A percentile compares a stretch with the other conserved stretches of the same genome.
These are phyloP conservation scores for Hesperia comma DNA, from an alignment of 2,888 invertebrate species.

Conservation along the genomic window DNA sequence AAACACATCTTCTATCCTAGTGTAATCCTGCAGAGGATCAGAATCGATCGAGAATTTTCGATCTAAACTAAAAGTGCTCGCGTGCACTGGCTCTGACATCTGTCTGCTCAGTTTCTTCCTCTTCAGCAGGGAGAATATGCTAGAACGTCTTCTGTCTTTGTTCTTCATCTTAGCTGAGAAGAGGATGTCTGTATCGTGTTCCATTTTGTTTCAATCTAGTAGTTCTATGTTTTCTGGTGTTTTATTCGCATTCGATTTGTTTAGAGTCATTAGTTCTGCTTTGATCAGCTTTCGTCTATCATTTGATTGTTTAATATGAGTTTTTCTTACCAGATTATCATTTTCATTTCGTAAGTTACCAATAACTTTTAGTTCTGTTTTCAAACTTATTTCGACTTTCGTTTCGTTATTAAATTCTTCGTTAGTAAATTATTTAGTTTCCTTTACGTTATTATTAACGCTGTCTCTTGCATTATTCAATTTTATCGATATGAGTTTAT, in stretches of 20 bases:
- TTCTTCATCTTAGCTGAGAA: constrained; percentile 57
- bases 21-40: constrained; percentile 63
- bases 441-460: too few species aligned
- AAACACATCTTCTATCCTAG: constrained; percentile 49
- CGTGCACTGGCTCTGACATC: constrained; percentile 61
- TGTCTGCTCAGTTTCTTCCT: constrained; percentile 67
- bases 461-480: too few species aligned
- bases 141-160: constrained; percentile 63
- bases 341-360: too few species aligned
- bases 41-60: constrained; percentile 73
- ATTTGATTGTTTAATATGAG: not conserved
- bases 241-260: not conserved
- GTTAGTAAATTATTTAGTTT: too few species aligned
- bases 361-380: too few species aligned
- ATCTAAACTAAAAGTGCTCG: constrained; percentile 45
- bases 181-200: constrained; percentile 54
- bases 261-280: not conserved
- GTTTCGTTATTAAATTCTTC: too few species aligned
- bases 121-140: constrained; percentile 68
- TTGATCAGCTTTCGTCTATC: not conserved
- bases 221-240: not conserved
- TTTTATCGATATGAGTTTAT: too few species aligned
- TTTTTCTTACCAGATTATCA: not conserved
- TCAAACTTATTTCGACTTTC: too few species aligned
- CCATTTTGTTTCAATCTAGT: constrained; percentile 49